Evolutionary conservation across 2,888 invertebrate species (phyloP).

Genomic region (Zaprionus lineosus): DNA sequence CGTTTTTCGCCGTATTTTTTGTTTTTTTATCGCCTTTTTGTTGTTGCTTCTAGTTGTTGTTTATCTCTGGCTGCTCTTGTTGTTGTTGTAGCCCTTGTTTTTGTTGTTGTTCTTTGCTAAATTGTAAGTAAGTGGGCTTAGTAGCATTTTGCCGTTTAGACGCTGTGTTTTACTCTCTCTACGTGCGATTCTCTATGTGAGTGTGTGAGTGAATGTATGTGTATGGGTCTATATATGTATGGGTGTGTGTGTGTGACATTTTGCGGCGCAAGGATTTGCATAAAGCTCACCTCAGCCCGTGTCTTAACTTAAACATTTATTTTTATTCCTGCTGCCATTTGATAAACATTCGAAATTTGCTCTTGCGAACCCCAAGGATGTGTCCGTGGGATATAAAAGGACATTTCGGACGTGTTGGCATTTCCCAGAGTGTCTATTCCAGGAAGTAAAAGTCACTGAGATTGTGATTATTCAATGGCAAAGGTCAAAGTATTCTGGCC

Average conservation of each 20-base stretch:
- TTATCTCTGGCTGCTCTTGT: too few species aligned
- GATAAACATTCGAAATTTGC: slow-evolving; percentile 53
- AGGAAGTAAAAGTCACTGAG: neutral
- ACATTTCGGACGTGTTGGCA: slow-evolving; percentile 9
- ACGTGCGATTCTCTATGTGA: slow-evolving; percentile 9
- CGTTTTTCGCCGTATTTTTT: slow-evolving; percentile 64
- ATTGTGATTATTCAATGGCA: slow-evolving; percentile 2
- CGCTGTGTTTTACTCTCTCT: slow-evolving; percentile 15
- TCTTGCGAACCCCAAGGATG: slow-evolving; percentile 8
- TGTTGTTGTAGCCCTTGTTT: too few species aligned
- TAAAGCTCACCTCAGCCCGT: slow-evolving; percentile 63
- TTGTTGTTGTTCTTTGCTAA: slow-evolving; percentile 49
- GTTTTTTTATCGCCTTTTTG: slow-evolving; percentile 38
- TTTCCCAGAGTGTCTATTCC: neutral
- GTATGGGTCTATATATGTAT: slow-evolving; percentile 9
- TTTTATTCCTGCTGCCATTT: slow-evolving; percentile 50
- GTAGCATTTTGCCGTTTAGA: slow-evolving; percentile 72
- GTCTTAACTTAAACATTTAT: slow-evolving; percentile 65
- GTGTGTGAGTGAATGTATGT: slow-evolving; percentile 9
- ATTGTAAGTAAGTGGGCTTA: slow-evolving; percentile 78
- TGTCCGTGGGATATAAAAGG: neutral
- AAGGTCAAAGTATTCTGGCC: slow-evolving; percentile 55
- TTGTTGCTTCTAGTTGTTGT: too few species aligned
- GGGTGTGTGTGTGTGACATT: slow-evolving; percentile 37
- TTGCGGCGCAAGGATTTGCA: slow-evolving; percentile 64